These are phyloP conservation scores for Platichthys stellatus DNA, from an alignment of 2,113 vertebrate species.

Conservation along the genomic window DNA sequence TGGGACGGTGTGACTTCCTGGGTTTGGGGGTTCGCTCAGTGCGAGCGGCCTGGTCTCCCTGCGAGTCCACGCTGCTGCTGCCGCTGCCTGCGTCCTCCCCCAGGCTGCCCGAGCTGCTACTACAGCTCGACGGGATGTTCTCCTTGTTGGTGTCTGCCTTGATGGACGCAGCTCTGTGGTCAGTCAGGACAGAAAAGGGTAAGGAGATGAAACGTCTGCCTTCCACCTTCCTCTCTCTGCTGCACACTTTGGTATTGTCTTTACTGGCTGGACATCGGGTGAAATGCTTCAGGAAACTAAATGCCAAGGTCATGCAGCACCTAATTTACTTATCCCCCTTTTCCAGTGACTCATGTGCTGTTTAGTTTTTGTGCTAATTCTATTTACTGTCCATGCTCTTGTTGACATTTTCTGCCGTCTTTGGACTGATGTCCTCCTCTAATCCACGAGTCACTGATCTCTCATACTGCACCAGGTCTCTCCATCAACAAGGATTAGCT, in stretches of 20 bases:
- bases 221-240: slow-evolving; percentile 25
- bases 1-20: slow-evolving; percentile 85
- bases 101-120: slow-evolving; percentile 71
- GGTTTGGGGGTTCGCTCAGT: slow-evolving; percentile 78
- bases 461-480: slow-evolving; percentile 5
- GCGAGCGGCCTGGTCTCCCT: slow-evolving; percentile 54
- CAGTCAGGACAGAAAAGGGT: slow-evolving; percentile 22
- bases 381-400: slow-evolving; percentile 67
- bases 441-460: slow-evolving; percentile 61
- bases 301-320: slow-evolving; percentile 30
- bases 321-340: slow-evolving; percentile 57
- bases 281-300: slow-evolving; percentile 29
- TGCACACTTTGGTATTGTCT: slow-evolving; percentile 9
- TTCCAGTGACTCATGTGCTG: slow-evolving; percentile 34
- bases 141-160: slow-evolving; percentile 90
- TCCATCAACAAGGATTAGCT: slow-evolving; percentile 73
- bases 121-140: slow-evolving; percentile 87
- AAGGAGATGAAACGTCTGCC: slow-evolving; percentile 38
- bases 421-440: slow-evolving; percentile 43
- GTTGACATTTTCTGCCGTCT: slow-evolving; percentile 44
- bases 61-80: slow-evolving; percentile 56
- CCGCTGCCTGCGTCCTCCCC: slow-evolving; percentile 73
- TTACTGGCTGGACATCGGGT: slow-evolving; percentile 20
- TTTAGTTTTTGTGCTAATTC: slow-evolving; percentile 69
- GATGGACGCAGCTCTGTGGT: slow-evolving; percentile 52